Evolutionary conservation across 1,140 invertebrate genomes (phyloP), one percentile per base, ranked within the genome.

Genomic region (Cylas formicarius): DNA sequence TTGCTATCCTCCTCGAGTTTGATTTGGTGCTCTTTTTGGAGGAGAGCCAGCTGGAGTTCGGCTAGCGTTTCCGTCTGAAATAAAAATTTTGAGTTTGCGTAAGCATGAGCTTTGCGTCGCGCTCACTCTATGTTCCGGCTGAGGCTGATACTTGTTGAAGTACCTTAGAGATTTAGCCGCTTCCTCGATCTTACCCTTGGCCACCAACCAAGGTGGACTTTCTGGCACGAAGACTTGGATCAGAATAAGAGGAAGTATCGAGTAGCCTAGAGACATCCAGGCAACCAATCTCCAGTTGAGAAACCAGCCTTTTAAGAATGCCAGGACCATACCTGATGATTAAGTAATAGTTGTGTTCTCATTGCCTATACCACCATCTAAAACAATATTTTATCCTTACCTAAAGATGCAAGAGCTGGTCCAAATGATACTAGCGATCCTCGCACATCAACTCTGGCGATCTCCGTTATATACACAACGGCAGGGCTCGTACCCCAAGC

Each of bases 171-270:
- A 60, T 34, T 66, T 63, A 28, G 63, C 66, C 4, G 78, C 79
- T 31, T 76, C 69, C 2, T 73, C 71, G 16, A 62, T 59, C 28
- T 68, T 62, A 2, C 73, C 76, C 47, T 74, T 74, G 0, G 70
- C 68, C 1, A 80, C 64, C 0, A 80, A 58, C 74, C 75, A 80
- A 1, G 71, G 60, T 2, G 84, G 84, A 40, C 80, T 82, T 67
- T 86, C 84, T 0, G 81, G 81, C 9, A 84, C 67, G 37, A 74
- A 71, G 4, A 78, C 37, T 24, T 42, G 40, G 10, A 75, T 63
- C 2, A 82, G 28, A 8, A 76, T 45, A 3, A 73, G 60, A 1
- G 81, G 66, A 1, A 76, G 45, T 2, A 78, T 52, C 16, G 75
- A 67, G 16, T 77, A 69, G 13, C 69, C 67, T 28, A 76, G 73